These are phyloP conservation scores for Lepus timidus DNA, from an alignment of 2,113 vertebrate species.

Conservation along the genomic window DNA sequence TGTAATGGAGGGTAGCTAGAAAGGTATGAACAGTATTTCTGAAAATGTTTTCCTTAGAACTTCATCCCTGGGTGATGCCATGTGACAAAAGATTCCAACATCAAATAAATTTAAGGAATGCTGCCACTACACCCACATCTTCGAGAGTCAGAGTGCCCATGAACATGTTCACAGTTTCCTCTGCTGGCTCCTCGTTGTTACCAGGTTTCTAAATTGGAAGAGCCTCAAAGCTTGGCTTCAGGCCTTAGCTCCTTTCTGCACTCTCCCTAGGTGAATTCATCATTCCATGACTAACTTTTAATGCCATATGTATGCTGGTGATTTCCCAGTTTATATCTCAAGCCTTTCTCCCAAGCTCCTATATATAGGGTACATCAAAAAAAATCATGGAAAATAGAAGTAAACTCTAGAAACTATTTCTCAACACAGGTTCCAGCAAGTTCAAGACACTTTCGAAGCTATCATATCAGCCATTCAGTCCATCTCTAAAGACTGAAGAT, in stretches of 20 bases:
- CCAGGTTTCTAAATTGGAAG: conserved; percentile 53
- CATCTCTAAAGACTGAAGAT: too few species aligned
- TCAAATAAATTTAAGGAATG: background rate
- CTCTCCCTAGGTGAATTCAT: background rate
- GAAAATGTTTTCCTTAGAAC: background rate
- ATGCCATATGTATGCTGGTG: background rate
- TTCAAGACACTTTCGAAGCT: too few species aligned
- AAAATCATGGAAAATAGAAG: too few species aligned
- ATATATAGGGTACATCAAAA: too few species aligned
- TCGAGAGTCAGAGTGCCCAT: background rate
- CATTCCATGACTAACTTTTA: background rate
- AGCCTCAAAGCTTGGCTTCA: background rate
- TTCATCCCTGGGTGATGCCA: background rate
- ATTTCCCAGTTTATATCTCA: conserved; percentile 6
- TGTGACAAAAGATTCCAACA: conserved; percentile 4
- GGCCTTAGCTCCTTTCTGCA: background rate
- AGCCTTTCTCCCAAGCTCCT: background rate
- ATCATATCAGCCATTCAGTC: too few species aligned
- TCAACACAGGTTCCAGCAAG: too few species aligned
- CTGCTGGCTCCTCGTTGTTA: background rate
- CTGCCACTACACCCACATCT: background rate
- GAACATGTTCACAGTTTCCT: background rate
- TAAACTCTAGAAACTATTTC: too few species aligned
- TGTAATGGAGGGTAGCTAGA: background rate
- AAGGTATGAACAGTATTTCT: background rate